Conservation (phyloP, 1,140 invertebrate genomes). For the Oedothorax gibbosus region DNA sequence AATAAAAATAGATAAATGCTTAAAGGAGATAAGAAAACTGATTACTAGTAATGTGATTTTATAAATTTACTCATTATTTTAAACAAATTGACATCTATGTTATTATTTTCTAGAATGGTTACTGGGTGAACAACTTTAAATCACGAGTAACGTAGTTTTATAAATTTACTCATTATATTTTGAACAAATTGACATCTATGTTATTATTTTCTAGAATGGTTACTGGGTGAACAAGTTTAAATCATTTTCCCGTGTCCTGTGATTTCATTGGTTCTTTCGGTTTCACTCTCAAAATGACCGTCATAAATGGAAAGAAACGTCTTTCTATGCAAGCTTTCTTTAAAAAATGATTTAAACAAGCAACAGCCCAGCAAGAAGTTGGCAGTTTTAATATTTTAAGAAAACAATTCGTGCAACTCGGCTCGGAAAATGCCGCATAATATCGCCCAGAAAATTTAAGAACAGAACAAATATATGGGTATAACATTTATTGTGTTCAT, state of each 20-base stretch:
- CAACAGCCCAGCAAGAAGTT: too few species aligned
- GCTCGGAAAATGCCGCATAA: too few species aligned
- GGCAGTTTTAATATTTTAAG: too few species aligned
- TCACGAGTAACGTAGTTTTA: not conserved
- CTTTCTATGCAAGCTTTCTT: too few species aligned
- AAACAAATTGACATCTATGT: not conserved
- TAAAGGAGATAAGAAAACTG: not conserved
- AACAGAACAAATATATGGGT: too few species aligned
- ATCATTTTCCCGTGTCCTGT: not conserved
- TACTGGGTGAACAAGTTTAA: not conserved
- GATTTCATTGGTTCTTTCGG: not conserved
- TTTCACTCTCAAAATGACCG: too few species aligned
- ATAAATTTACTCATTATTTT: not conserved
- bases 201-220: not conserved
- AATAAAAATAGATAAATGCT: not conserved
- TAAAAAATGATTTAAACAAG: too few species aligned
- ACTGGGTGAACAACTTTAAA: not conserved
- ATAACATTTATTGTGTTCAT: too few species aligned
- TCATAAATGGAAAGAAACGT: too few species aligned
- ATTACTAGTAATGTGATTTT: conserved; percentile 13
- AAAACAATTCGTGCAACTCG: too few species aligned
- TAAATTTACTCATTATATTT: not conserved
- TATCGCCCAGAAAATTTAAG: too few species aligned
- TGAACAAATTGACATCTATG: not conserved
- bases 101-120: not conserved